Evolutionary conservation across 2,797 vertebrate genomes (phyloP), one percentile per base, ranked within the genome.

Genomic region (Karalla daura): DNA sequence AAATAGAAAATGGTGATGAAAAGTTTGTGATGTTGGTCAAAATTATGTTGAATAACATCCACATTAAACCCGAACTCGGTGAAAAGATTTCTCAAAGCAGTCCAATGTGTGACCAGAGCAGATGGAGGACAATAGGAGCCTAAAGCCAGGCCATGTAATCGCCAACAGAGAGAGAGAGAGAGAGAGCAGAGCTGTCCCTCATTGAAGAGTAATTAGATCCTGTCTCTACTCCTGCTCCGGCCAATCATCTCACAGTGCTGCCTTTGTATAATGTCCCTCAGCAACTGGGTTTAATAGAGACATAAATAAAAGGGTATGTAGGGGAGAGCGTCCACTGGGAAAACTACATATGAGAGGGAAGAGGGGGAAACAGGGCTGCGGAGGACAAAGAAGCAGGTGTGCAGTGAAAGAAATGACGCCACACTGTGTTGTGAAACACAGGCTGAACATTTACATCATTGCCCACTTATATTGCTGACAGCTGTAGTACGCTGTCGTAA

Each of bases 141-240:
- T 49, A 74, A 76, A 80, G 77, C 55, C 2, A 56, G 59, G 47
- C 46, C 56, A 47, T 54, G 36, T 67, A 72, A 72, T 76, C 81
- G 78, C 76, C 84, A 86, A 76, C 73, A 81, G 86, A 80, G n/a
- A n/a, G n/a, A n/a, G n/a, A n/a, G n/a, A n/a, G n/a, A n/a, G n/a
- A n/a, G n/a, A n/a, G 80, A 77, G 70, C 60, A 77, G 80, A 68
- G 49, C 74, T 84, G 83, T 83, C 81, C 77, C 69, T 88, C 69
- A 78, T 53, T 75, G 84, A 78, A 65, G 65, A 86, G 87, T 86
- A 91, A 91, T 86, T 78, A 85, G 88, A 92, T 89, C 86, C 79
- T 80, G 86, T 83, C 78, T 80, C 76, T 84, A 70, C 74, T 70
- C 49, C 68, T 70, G 65, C 59, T 76, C 79, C 45, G 69, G 53